phyloP scores from a whole-genome alignment of 2,113 vertebrate genomes.

The Motacilla alba region DNA sequence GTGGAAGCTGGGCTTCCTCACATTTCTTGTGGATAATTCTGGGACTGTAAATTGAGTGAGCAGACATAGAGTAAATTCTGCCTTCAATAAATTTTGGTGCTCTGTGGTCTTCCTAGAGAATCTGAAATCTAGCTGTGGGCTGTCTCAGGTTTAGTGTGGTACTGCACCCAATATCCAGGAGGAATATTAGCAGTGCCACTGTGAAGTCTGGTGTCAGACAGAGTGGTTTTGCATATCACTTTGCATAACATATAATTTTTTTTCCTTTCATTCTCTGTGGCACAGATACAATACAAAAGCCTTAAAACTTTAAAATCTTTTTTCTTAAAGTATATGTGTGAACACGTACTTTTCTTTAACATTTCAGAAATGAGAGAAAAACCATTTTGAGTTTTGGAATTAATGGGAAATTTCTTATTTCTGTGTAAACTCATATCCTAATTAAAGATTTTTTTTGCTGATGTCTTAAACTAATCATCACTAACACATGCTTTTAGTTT shows the following conservation, averaged over 20 bases:
- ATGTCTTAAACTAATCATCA: neutral
- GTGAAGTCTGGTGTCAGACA: neutral
- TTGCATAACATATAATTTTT: rapidly evolving
- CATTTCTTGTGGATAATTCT: neutral
- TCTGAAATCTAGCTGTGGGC: neutral
- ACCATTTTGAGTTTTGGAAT: neutral
- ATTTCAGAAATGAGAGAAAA: neutral
- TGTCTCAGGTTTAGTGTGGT: neutral
- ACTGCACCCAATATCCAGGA: neutral
- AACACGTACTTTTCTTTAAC: neutral
- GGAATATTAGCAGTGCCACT: neutral
- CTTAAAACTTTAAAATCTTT: neutral
- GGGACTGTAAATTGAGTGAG: neutral
- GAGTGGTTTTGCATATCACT: neutral
- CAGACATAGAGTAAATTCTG: neutral
- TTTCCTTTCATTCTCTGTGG: neutral
- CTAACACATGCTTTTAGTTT: neutral
- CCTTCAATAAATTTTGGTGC: neutral
- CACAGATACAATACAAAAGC: neutral
- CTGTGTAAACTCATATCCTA: neutral
- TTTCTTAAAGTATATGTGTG: neutral
- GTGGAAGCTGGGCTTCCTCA: neutral
- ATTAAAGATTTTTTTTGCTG: neutral
- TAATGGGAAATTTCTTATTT: neutral
- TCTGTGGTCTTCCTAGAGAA: neutral